phyloP scores from a whole-genome alignment of 2,113 vertebrate genomes.

The Scortum barcoo region DNA sequence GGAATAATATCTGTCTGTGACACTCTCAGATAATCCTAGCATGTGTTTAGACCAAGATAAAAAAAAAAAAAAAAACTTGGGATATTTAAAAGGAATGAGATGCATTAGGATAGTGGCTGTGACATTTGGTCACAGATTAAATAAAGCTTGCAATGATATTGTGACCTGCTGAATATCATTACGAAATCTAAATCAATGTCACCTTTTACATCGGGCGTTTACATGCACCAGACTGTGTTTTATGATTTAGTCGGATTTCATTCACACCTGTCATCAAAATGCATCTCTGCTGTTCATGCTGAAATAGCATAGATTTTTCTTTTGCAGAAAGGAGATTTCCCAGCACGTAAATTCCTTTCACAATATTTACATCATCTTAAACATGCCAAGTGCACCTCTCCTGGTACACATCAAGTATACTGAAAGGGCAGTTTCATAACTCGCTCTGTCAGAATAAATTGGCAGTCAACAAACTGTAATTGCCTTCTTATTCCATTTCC shows the following conservation, averaged over 20 bases:
- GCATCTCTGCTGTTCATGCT: constrained; percentile 8
- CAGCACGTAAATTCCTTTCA: constrained; percentile 16
- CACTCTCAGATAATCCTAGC: constrained; percentile 48
- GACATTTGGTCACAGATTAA: constrained; percentile 54
- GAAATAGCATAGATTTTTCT: constrained; percentile 35
- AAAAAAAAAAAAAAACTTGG: background rate
- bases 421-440: background rate
- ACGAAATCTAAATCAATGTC: constrained; percentile 39
- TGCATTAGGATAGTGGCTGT: constrained; percentile 35
- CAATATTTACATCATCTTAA: constrained; percentile 43
- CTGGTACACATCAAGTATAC: background rate
- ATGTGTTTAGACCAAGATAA: constrained; percentile 48
- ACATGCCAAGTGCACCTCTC: background rate
- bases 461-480: background rate
- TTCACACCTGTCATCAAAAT: constrained; percentile 37
- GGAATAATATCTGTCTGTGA: constrained; percentile 33
- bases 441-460: background rate
- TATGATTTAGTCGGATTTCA: constrained; percentile 38
- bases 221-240: background rate
- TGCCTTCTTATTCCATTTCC: background rate
- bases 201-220: constrained; percentile 36
- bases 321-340: constrained; percentile 31
- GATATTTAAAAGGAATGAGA: constrained; percentile 22
- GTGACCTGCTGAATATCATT: constrained; percentile 38
- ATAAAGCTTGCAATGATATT: constrained; percentile 45